Evolutionary conservation across 2,797 vertebrate species (phyloP).

Genomic region (Caiman crocodilus): DNA sequence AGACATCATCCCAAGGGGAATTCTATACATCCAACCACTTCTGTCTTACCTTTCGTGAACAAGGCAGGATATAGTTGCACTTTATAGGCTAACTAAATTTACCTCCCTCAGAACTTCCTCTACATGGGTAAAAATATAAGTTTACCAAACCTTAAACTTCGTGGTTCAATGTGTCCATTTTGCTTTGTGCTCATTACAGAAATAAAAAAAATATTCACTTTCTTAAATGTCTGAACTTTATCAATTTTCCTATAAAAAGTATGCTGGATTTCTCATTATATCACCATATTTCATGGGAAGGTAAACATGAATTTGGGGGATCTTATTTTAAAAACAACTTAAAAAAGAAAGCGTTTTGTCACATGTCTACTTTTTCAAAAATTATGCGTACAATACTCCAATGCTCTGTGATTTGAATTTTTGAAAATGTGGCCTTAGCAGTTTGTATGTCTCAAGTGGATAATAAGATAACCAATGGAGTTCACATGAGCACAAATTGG

Average conservation of each 20-base stretch:
- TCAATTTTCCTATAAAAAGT: background rate
- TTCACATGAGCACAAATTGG: background rate
- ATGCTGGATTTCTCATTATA: background rate
- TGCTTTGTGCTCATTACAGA: background rate
- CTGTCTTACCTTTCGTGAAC: no score
- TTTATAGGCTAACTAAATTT: no score
- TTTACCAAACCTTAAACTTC: background rate
- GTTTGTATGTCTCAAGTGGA: background rate
- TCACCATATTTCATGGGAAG: background rate
- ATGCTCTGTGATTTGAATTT: background rate
- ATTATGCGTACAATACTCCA: background rate
- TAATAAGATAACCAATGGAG: accelerated
- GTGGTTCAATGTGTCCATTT: background rate
- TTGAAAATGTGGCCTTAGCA: background rate
- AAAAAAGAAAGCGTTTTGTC: background rate
- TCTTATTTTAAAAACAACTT: background rate
- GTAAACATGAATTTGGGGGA: background rate
- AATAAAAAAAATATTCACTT: background rate
- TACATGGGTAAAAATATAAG: background rate
- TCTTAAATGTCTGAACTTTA: background rate
- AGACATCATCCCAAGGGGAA: background rate
- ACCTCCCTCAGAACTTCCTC: background rate
- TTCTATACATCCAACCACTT: background rate
- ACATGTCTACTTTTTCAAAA: background rate
- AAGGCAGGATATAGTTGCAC: no score